phyloP scores from a whole-genome alignment of 2,113 vertebrate species.

The Cacatua alba region DNA sequence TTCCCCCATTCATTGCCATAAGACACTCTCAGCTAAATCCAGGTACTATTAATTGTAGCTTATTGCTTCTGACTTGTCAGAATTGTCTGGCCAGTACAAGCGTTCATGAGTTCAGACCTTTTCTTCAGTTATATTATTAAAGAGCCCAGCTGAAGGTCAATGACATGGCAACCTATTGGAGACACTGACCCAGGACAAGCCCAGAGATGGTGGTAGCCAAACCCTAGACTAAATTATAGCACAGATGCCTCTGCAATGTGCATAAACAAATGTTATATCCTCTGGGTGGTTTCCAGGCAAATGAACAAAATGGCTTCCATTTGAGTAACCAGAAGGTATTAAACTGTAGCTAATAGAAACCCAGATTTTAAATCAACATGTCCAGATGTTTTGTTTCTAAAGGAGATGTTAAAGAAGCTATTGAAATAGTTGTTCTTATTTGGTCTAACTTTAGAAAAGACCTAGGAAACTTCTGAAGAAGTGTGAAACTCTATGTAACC shows the following conservation, averaged over 20 bases:
- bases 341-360: background rate
- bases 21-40: background rate
- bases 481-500: background rate
- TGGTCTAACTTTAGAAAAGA: background rate
- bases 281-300: background rate
- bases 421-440: background rate
- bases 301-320: background rate
- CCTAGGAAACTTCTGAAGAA: background rate
- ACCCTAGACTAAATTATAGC: background rate
- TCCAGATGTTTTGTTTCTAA: background rate
- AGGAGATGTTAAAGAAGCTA: background rate
- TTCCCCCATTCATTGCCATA: background rate
- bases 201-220: background rate
- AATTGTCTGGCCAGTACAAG: background rate
- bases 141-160: fast-evolving
- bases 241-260: background rate
- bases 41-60: background rate
- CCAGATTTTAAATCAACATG: background rate
- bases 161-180: background rate
- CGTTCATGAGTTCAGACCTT: background rate
- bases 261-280: background rate
- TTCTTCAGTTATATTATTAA: background rate
- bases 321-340: background rate
- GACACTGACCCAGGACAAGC: background rate
- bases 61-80: background rate